A percentile compares a stretch with the other conserved stretches of the same genome.
Conservation (phyloP, 2,797 vertebrate species). For the Lepilemur septentrionalis region DNA sequence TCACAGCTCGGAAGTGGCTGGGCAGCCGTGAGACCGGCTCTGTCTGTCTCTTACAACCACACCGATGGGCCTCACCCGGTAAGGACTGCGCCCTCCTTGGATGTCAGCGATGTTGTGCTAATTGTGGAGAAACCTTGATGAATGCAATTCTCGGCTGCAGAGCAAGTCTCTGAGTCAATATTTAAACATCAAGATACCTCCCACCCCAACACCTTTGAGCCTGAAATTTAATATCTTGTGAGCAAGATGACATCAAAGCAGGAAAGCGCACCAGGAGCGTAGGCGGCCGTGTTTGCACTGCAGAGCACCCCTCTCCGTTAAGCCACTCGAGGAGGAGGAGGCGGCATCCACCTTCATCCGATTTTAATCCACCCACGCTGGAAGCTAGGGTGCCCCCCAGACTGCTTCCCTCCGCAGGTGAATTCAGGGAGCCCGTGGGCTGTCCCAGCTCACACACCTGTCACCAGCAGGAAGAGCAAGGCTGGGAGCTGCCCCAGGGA, state of each 20-base stretch:
- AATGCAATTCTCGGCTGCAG: background rate
- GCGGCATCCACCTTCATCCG: background rate
- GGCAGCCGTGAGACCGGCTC: background rate
- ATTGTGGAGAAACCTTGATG: background rate
- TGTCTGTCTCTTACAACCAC: accelerated
- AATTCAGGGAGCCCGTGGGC: background rate
- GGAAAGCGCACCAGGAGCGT: background rate
- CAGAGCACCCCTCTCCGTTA: background rate
- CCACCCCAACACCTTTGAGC: background rate
- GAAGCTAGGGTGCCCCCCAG: background rate
- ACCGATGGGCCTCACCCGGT: accelerated
- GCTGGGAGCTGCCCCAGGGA: background rate
- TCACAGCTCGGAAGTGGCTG: accelerated
- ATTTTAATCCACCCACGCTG: background rate
- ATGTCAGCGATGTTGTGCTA: background rate
- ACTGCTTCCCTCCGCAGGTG: background rate
- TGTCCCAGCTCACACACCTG: conserved; percentile 10
- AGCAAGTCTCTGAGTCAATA: background rate
- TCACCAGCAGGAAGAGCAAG: background rate
- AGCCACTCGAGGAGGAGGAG: background rate
- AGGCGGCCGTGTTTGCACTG: background rate
- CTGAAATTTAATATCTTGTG: conserved; percentile 14
- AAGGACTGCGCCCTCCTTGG: accelerated
- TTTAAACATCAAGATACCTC: background rate
- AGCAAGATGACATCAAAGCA: background rate